Conservation (phyloP, 2,888 invertebrate species). For the Drosophila histrio region DNA sequence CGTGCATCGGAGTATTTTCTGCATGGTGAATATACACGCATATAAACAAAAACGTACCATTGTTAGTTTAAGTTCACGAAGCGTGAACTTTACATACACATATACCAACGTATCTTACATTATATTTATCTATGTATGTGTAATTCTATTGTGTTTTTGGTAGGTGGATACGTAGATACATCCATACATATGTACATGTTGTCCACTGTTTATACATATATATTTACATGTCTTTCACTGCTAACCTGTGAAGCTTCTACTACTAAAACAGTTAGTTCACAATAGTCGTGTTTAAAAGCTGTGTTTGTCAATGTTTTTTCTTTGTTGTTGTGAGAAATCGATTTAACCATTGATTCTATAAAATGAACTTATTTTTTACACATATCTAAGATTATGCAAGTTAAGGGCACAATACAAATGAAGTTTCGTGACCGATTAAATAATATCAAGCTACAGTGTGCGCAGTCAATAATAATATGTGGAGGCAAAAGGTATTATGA, state of each 20-base stretch:
- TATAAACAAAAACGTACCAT: background rate
- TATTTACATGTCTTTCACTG: constrained; percentile 10
- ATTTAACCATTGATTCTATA: background rate
- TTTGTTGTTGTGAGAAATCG: constrained; percentile 8
- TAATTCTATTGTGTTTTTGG: constrained; percentile 3
- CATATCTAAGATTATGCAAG: background rate
- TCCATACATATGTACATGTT: background rate
- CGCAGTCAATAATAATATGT: constrained; percentile 50
- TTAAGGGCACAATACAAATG: constrained; percentile 44
- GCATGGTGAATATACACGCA: background rate
- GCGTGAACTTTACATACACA: constrained; percentile 46
- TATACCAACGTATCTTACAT: background rate
- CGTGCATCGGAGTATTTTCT: background rate
- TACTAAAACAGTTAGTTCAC: constrained; percentile 33
- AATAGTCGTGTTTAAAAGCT: constrained; percentile 12
- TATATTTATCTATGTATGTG: background rate
- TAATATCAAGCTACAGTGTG: constrained; percentile 51
- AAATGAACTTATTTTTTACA: background rate
- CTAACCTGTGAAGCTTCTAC: constrained; percentile 25
- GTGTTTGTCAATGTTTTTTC: background rate
- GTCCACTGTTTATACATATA: background rate
- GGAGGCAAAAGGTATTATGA: constrained; percentile 66
- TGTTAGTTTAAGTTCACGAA: constrained; percentile 25
- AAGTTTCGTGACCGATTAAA: constrained; percentile 65
- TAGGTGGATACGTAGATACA: background rate